These are phyloP conservation scores for Sarcophaga peregrina DNA, from an alignment of 1,140 invertebrate genomes.

Conservation along the genomic window DNA sequence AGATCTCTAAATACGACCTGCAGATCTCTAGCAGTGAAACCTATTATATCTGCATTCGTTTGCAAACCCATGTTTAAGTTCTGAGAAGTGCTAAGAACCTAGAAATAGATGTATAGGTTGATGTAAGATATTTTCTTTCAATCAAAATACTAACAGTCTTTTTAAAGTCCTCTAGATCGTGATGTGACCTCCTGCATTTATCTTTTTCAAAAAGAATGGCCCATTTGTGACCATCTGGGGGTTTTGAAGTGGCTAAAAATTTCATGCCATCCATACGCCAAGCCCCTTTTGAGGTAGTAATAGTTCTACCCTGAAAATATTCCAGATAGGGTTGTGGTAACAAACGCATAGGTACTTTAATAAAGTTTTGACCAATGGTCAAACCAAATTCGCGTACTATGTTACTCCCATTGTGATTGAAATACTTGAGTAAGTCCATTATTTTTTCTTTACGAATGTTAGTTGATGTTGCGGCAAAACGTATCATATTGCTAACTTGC, in stretches of 20 bases:
- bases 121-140: background rate
- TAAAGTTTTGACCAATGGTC: conserved; percentile 69
- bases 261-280: conserved; percentile 49
- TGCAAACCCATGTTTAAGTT: conserved; percentile 39
- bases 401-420: conserved; percentile 68
- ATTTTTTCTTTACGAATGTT: conserved; percentile 73
- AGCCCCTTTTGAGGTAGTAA: conserved; percentile 48
- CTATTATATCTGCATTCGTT: conserved; percentile 44
- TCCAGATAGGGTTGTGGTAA: conserved; percentile 69
- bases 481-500: conserved; percentile 77
- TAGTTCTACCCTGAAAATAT: conserved; percentile 61
- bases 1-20: conserved; percentile 50
- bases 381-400: conserved; percentile 73
- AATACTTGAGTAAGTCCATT: conserved; percentile 68
- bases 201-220: conserved; percentile 50
- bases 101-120: background rate
- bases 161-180: conserved; percentile 22
- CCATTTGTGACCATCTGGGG: conserved; percentile 53
- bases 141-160: conserved; percentile 25
- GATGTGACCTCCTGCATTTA: background rate
- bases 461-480: conserved; percentile 73
- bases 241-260: conserved; percentile 46
- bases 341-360: conserved; percentile 70
- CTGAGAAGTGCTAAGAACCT: conserved; percentile 35
- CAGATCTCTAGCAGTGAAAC: conserved; percentile 46